Conservation (phyloP, 2,888 invertebrate genomes). For the Boloria selene region DNA sequence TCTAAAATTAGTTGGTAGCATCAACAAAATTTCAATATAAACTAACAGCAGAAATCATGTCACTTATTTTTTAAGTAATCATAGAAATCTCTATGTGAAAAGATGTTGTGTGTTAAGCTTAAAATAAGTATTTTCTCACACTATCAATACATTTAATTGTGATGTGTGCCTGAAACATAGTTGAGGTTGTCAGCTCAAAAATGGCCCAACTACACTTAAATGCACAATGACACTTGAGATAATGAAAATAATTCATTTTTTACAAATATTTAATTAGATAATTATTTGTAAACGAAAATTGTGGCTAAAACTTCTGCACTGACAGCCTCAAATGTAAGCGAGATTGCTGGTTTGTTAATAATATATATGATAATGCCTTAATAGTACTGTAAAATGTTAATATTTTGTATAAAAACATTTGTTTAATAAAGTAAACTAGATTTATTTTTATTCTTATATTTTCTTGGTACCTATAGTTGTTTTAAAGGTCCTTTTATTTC, state of each 20-base stretch:
- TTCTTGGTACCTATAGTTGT: constrained; percentile 7
- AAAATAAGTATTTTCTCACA: constrained; percentile 11
- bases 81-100: too few relatives aligned
- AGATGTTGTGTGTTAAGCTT: neutral
- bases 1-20: too few relatives aligned
- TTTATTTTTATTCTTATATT: constrained; percentile 28
- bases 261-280: too few relatives aligned
- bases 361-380: constrained; percentile 29
- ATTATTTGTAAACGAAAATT: too few relatives aligned
- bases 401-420: constrained; percentile 33
- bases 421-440: constrained; percentile 31
- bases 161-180: constrained; percentile 25
- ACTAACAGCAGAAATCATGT: too few relatives aligned
- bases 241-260: too few relatives aligned
- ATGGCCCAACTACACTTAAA: too few relatives aligned
- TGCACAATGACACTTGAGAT: too few relatives aligned
- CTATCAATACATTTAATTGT: constrained; percentile 10
- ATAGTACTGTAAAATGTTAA: constrained; percentile 32
- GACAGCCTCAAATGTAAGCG: neutral
- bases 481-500: too few relatives aligned
- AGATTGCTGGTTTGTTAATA: constrained; percentile 7
- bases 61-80: too few relatives aligned
- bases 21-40: too few relatives aligned
- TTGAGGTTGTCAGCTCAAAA: neutral
- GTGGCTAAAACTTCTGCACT: too few relatives aligned